These are phyloP conservation scores for Apostichopus leukothele DNA, from an alignment of 53 echinoderm and acorn worm species.

Conservation along the genomic window DNA sequence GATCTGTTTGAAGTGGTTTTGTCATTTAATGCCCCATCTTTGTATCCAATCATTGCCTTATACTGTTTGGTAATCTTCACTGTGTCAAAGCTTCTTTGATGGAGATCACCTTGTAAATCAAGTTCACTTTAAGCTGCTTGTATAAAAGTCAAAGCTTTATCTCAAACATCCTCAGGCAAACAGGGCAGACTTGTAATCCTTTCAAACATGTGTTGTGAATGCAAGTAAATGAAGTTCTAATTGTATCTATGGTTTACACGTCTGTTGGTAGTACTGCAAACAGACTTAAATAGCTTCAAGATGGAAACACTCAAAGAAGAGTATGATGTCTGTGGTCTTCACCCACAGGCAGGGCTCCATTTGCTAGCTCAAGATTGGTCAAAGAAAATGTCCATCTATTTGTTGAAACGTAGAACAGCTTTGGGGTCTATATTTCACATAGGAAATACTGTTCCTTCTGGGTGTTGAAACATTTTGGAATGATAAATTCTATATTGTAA, in stretches of 20 bases:
- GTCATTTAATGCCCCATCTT: background rate
- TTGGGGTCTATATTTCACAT: no score
- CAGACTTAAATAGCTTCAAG: no score
- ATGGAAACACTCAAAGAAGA: no score
- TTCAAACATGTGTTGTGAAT: conserved; percentile 8
- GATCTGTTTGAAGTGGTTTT: background rate
- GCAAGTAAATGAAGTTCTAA: background rate
- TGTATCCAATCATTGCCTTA: background rate
- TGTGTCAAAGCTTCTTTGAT: background rate
- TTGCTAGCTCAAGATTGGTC: no score
- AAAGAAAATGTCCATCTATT: no score
- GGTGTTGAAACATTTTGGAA: no score
- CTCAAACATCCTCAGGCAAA: conserved; percentile 36
- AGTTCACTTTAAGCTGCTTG: background rate
- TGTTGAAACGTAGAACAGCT: no score
- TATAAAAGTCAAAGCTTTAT: background rate
- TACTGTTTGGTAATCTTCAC: background rate
- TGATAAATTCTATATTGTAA: no score
- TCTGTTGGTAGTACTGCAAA: no score
- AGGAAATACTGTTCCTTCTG: no score
- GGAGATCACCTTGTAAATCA: conserved; percentile 13
- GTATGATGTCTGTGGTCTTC: no score
- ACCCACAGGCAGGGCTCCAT: no score
- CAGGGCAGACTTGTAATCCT: conserved; percentile 18
- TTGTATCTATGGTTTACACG: background rate